These are phyloP conservation scores for Camelus dromedarius DNA, from an alignment of 2,113 vertebrate genomes.

Conservation along the genomic window DNA sequence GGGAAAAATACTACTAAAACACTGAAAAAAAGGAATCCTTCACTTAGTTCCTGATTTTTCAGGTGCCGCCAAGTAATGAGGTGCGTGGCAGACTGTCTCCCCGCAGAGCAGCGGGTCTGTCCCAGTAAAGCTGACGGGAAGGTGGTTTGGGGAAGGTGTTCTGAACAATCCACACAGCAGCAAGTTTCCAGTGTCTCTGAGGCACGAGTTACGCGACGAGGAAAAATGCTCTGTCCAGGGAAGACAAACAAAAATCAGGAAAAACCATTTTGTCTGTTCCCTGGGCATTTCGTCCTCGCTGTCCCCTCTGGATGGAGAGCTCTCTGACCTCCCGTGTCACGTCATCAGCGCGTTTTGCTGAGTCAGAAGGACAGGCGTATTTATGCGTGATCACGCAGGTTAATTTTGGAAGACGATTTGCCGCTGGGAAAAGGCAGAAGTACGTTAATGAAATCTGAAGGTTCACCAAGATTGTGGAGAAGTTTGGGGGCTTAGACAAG, in stretches of 20 bases:
- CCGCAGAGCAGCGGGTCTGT: accelerated
- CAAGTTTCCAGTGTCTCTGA: neutral
- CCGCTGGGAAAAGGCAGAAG: neutral
- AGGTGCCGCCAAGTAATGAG: neutral
- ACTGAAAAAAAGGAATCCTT: neutral
- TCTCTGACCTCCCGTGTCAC: neutral
- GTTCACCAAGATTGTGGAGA: neutral
- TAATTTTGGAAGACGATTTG: neutral
- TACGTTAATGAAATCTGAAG: neutral
- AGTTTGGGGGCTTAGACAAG: neutral
- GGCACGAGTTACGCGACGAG: neutral
- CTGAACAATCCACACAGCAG: neutral
- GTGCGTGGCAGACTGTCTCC: accelerated
- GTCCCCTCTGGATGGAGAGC: neutral
- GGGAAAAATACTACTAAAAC: neutral
- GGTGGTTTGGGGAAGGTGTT: neutral
- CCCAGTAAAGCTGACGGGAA: neutral
- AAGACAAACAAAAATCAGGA: neutral
- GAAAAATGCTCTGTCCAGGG: neutral
- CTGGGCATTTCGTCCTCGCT: neutral
- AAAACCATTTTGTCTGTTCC: neutral
- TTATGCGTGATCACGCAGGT: neutral
- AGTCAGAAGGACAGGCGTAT: neutral
- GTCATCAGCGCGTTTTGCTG: neutral
- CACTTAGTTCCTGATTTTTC: neutral